Base-by-base conservation (phyloP, 2,888 invertebrate genomes). In the Lasioglossum figueresi region DNA sequence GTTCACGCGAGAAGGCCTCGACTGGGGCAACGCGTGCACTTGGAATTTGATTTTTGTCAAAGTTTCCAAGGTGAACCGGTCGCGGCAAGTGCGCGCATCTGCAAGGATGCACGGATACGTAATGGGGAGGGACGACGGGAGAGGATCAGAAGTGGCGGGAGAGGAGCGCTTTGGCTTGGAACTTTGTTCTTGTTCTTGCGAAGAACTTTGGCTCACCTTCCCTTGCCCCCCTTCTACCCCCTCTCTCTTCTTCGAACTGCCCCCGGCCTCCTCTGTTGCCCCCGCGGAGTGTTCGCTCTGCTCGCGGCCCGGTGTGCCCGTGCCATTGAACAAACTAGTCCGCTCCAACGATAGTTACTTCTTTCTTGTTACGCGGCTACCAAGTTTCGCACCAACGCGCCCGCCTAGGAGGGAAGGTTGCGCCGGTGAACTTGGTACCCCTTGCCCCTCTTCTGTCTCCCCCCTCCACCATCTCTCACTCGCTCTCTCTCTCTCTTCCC, bases 171-270 rank as follows among this genome's bases (percentile, higher is more conserved):
- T 88, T 89, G 92, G 89, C 88, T 82, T 87, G 89, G 93, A 94
- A 95, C 94, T 95, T 95, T 94, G 94, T 94, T 94, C 94, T 94
- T 94, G 94, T 95, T 95, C 94, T 94, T 94, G 93, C 91, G 93
- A 94, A 93, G 93, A 94, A 94, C 94, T 94, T 95, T 92, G 93
- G 91, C 93, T 91, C 91, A 91, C 91, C 91, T 87, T 91, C 88
- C 88, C 78, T 80, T 74, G 75, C 56, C 52, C 70, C 82, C 80
- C 83, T 87, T 80, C 88, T 37, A 43, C 79, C 72, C 34, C 23
- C 37, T 10, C 19, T 19, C 68, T 19, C 68, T 10, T 1, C 37
- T 0, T 4, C 68, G 19, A 34, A 37, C 68, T 37, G 37, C 34
- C 31, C 23, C 68, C 34, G 23, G 68, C 83, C 78, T 85, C 70